Conservation (phyloP, 2,113 vertebrate species). For the Pituophis catenifer region DNA sequence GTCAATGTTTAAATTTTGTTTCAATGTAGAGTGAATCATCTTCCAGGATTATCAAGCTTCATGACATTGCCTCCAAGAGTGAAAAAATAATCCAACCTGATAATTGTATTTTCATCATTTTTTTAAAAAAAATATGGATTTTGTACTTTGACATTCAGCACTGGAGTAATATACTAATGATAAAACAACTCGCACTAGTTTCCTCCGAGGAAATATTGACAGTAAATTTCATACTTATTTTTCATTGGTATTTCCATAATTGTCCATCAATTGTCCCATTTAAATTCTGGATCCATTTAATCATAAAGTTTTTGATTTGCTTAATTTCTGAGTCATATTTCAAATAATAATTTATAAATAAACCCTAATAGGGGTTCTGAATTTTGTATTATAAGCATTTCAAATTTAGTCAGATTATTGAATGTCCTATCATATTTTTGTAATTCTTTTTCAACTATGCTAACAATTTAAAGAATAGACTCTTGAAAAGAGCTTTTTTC, state of each 20-base stretch:
- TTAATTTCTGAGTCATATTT: background rate
- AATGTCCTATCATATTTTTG: background rate
- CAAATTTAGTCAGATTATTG: background rate
- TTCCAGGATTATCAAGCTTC: background rate
- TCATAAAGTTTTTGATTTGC: background rate
- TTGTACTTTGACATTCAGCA: background rate
- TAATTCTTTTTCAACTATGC: background rate
- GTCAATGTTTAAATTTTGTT: background rate
- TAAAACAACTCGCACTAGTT: background rate
- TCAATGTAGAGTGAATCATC: background rate
- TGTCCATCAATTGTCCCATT: background rate
- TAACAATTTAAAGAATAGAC: background rate
- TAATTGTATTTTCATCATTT: background rate
- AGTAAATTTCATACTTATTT: background rate
- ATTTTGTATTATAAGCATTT: background rate
- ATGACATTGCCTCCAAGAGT: background rate
- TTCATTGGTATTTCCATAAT: background rate
- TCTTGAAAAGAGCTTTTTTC: background rate
- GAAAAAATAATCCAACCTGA: background rate
- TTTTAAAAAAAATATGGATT: background rate
- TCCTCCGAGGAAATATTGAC: background rate
- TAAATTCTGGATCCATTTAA: background rate
- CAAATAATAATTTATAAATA: background rate
- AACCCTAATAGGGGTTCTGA: background rate
- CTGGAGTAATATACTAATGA: background rate